Percentiles rank a stretch among this genome's conserved stretches.
Conservation (phyloP, 2,888 invertebrate species). For the Flexamia atlantica region DNA sequence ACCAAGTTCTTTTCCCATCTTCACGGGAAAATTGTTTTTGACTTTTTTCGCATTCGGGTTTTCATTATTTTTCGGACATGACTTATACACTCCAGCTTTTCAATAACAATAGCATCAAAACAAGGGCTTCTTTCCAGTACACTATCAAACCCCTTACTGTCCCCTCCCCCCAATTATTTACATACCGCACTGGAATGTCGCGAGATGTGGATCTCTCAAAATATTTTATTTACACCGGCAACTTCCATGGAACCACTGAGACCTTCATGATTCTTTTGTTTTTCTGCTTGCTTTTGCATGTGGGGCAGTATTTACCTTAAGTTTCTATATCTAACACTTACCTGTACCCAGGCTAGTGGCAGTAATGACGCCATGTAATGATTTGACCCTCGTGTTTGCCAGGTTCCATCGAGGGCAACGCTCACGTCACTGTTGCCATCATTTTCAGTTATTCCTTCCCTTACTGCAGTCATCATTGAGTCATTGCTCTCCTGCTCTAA, state of each 20-base stretch:
- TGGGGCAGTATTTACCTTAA: conserved; percentile 43
- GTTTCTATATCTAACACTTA: conserved; percentile 46
- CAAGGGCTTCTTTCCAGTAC: conserved; percentile 18
- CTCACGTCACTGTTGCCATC: conserved; percentile 26
- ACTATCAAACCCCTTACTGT: conserved; percentile 36
- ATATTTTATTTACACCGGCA: conserved; percentile 38
- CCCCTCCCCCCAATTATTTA: conserved; percentile 44
- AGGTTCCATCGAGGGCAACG: conserved; percentile 47
- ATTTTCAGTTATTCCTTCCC: conserved; percentile 42
- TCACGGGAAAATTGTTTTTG: background rate
- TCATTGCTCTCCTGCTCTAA: conserved; percentile 32
- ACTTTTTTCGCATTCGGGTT: conserved; percentile 14
- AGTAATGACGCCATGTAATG: conserved; percentile 51
- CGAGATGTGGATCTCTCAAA: conserved; percentile 20
- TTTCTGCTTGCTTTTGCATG: conserved; percentile 9
- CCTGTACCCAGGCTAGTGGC: conserved; percentile 38
- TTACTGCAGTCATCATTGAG: conserved; percentile 43
- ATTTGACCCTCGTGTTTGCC: conserved; percentile 39
- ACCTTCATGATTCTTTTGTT: conserved; percentile 33
- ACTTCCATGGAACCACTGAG: conserved; percentile 56
- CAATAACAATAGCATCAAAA: conserved; percentile 22
- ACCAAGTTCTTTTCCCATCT: conserved; percentile 27
- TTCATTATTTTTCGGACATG: conserved; percentile 52
- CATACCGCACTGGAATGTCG: conserved; percentile 31
- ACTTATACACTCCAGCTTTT: conserved; percentile 47